Evolutionary conservation across 2,888 invertebrate genomes (phyloP).

Genomic region (Drosophila kambysellisi): DNA sequence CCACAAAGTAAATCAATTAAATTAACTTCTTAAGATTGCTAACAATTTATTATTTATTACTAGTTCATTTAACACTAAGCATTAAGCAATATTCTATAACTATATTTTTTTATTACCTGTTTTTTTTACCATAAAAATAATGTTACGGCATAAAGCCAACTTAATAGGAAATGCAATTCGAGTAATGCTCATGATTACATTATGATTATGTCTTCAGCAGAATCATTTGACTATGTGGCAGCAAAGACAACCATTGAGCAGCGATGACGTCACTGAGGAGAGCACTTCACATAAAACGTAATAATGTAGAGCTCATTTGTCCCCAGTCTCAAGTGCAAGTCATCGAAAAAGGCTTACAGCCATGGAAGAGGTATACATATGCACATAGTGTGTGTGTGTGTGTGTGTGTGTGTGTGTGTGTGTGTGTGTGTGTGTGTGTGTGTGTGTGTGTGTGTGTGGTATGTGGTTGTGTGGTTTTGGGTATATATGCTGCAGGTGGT

Average conservation of each 20-base stretch:
- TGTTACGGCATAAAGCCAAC: background rate
- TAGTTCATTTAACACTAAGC: background rate
- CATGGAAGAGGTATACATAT: conserved; percentile 10
- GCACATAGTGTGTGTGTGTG: background rate
- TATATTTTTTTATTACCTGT: too few relatives aligned
- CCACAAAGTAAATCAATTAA: background rate
- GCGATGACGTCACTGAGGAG: conserved; percentile 56
- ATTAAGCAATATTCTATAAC: background rate
- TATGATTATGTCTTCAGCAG: conserved; percentile 1
- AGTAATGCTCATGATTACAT: background rate
- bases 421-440: background rate
- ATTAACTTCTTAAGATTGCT: background rate
- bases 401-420: background rate
- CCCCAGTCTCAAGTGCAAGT: conserved; percentile 66
- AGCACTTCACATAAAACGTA: conserved; percentile 68
- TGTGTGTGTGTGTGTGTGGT: background rate
- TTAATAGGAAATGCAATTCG: conserved; percentile 9
- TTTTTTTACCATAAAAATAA: background rate
- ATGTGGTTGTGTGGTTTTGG: background rate
- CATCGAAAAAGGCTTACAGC: conserved; percentile 74
- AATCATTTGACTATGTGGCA: conserved; percentile 10
- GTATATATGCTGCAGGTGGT: conserved; percentile 25
- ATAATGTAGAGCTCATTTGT: conserved; percentile 83
- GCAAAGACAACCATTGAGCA: conserved; percentile 12
- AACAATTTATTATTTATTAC: background rate